phyloP scores from a whole-genome alignment of 2,888 invertebrate species.

The Heliconius erato region DNA sequence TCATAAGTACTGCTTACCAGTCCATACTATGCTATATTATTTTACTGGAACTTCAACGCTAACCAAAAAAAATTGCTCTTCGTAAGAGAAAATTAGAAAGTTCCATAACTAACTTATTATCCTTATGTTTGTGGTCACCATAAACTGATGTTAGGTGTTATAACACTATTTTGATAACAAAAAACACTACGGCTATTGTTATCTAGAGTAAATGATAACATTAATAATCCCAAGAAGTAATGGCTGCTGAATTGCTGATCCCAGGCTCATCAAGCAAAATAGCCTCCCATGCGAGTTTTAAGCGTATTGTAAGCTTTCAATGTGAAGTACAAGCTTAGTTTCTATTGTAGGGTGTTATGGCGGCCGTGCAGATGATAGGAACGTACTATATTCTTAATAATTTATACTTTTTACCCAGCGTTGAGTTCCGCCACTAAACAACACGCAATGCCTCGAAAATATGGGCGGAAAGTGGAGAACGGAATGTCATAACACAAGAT shows the following conservation, averaged over 20 bases:
- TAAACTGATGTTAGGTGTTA: not conserved
- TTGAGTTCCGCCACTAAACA: not conserved
- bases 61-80: too few species aligned
- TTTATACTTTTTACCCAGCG: not conserved
- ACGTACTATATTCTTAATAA: not conserved
- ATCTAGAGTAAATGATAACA: slow-evolving; percentile 61
- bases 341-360: slow-evolving; percentile 59
- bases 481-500: too few species aligned
- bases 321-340: slow-evolving; percentile 70
- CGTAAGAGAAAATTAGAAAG: not conserved
- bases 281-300: slow-evolving; percentile 76
- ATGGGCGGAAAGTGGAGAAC: too few species aligned
- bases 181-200: slow-evolving; percentile 71
- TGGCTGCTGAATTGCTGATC: slow-evolving; percentile 53
- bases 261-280: slow-evolving; percentile 57
- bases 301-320: slow-evolving; percentile 56
- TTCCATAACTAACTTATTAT: not conserved
- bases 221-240: slow-evolving; percentile 76
- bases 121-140: not conserved
- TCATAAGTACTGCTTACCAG: not conserved
- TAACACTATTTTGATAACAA: slow-evolving; percentile 77
- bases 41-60: too few species aligned
- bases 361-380: slow-evolving; percentile 59
- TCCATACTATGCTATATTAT: not conserved
- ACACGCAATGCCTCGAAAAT: too few species aligned